Conservation (phyloP, 2,797 vertebrate species). For the Spinus pinus region DNA sequence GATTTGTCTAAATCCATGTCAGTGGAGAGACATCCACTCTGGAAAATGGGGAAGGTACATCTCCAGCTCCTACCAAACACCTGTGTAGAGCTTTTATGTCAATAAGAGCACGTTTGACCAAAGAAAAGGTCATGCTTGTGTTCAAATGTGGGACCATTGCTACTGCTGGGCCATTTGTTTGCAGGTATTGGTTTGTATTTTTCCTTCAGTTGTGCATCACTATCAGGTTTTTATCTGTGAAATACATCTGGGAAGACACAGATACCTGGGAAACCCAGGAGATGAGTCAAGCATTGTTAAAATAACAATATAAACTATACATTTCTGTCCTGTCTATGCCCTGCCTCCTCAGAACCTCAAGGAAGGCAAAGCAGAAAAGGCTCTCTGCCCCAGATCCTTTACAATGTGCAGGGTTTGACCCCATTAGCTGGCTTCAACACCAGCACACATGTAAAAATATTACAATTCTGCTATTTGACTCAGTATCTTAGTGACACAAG, state of each 20-base stretch:
- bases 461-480: accelerated
- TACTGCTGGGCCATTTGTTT: neutral
- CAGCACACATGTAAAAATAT: neutral
- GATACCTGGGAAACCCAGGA: neutral
- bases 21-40: neutral
- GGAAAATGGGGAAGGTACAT: neutral
- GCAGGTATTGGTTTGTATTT: neutral
- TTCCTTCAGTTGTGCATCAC: neutral
- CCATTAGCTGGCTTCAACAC: neutral
- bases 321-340: neutral
- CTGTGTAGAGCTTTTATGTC: neutral
- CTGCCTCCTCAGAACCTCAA: neutral
- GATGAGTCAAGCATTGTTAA: neutral
- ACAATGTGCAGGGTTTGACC: neutral
- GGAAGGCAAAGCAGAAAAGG: neutral
- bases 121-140: neutral
- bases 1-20: neutral
- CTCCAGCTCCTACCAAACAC: neutral
- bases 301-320: accelerated
- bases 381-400: neutral
- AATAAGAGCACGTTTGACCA: neutral
- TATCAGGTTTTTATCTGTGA: neutral
- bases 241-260: neutral
- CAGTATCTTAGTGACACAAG: neutral
- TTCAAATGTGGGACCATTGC: neutral